Percentiles rank a stretch among this genome's conserved stretches.
phyloP scores from a whole-genome alignment of 2,797 vertebrate species.

The Crenuchus spilurus region DNA sequence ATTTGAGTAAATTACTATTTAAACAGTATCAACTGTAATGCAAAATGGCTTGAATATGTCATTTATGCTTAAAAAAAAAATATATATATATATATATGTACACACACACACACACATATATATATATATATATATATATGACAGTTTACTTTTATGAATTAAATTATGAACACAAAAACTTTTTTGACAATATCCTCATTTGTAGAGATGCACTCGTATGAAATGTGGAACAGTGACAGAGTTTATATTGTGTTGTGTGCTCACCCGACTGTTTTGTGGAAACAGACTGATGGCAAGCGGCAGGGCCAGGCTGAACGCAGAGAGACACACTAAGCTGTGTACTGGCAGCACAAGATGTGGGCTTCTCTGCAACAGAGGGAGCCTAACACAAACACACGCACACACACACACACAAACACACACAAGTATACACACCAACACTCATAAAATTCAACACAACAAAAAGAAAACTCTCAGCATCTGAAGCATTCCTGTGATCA shows the following conservation, averaged over 20 bases:
- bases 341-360: slow-evolving; percentile 83
- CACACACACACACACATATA: no score
- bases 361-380: slow-evolving; percentile 80
- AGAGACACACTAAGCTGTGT: slow-evolving; percentile 90
- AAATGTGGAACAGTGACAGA: neutral
- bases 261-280: slow-evolving; percentile 93
- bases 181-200: no score
- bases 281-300: slow-evolving; percentile 95
- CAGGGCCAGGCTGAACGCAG: slow-evolving; percentile 89
- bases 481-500: slow-evolving; percentile 49
- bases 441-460: slow-evolving; percentile 14
- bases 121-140: no score
- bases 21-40: no score
- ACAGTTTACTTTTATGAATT: no score
- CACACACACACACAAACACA: slow-evolving; percentile 22
- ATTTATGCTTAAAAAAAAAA: no score
- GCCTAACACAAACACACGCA: slow-evolving; percentile 70
- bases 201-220: no score
- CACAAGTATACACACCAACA: slow-evolving; percentile 1
- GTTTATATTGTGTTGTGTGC: neutral
- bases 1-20: no score
- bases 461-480: slow-evolving; percentile 37
- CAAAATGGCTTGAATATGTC: no score
- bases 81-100: no score
- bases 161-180: no score